Conservation (phyloP, 2,113 vertebrate genomes). For the Channa argus region DNA sequence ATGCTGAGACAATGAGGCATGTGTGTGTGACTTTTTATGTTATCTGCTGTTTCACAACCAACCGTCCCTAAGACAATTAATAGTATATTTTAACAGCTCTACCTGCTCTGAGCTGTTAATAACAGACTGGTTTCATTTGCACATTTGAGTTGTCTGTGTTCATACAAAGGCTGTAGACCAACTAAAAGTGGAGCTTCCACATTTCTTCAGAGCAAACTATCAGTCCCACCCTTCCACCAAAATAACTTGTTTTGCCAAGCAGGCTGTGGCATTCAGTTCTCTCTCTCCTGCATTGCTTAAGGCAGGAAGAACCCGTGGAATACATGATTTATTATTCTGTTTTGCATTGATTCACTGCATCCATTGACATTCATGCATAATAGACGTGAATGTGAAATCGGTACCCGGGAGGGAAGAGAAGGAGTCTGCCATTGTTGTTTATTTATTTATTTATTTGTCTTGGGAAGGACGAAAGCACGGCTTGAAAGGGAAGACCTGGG, state of each 20-base stretch:
- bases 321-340: conserved; percentile 66
- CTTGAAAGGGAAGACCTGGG: conserved; percentile 35
- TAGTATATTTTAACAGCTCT: conserved; percentile 4
- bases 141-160: background rate
- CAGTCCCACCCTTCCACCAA: conserved; percentile 17
- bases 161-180: background rate
- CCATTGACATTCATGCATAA: conserved; percentile 79
- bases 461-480: conserved; percentile 3
- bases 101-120: conserved; percentile 26
- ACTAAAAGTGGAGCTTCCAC: conserved; percentile 7
- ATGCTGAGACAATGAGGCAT: conserved; percentile 35
- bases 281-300: conserved; percentile 25
- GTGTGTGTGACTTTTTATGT: background rate
- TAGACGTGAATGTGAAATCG: conserved; percentile 66
- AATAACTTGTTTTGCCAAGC: conserved; percentile 56
- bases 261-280: conserved; percentile 54
- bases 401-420: conserved; percentile 37
- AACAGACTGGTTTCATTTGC: conserved; percentile 11
- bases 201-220: conserved; percentile 6
- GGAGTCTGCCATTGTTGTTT: conserved; percentile 44
- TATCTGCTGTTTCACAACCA: conserved; percentile 9
- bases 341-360: conserved; percentile 73
- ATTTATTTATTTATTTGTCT: conserved; percentile 2
- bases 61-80: background rate
- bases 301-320: conserved; percentile 48